Base-by-base conservation (phyloP, 2,113 vertebrate species). In the Eolophus roseicapilla region DNA sequence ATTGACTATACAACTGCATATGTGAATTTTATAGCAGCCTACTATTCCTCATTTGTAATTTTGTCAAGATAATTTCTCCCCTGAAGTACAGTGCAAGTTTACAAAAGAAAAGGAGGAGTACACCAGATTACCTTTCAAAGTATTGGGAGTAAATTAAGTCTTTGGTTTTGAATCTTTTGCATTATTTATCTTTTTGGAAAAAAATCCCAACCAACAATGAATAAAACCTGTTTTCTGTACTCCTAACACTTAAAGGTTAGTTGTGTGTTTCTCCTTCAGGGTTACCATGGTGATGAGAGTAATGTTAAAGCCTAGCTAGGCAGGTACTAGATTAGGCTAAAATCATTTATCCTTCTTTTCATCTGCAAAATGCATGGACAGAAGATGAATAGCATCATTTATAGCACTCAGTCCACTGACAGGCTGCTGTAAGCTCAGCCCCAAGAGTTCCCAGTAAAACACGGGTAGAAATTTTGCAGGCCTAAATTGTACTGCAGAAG, bases 271-370 rank as follows among this genome's bases (percentile, higher is more conserved):
- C 71, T 80, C 53, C 78, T 76, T 88, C 64, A 77, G 25, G 23
- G 87, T 96, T 93, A 27, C 93, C 85, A 83, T 93, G 90, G 92
- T 63, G 82, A 96, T 63, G 28, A 88, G 12, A 43, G 75, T 11
- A 43, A 7, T 60, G 63, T 41, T 79, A 67, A 84, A 60, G 64
- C 46, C 50, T 25, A 62, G 55, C 64, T 53, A 74, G 87, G 67
- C 57, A 87, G 86, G 78, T 89, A 57, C 69, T 78, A 80, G 69
- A 87, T 91, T 89, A 87, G 49, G 57, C 70, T 96, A 78, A 95
- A 93, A 80, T 73, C 1, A 79, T 87, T 92, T 69, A 69, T 94
- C 68, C 78, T 75, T 68, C 90, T 83, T 81, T 92, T 82, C 70
- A 62, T 55, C 69, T 86, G 43, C 81, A 86, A 91, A 92, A 78